Evolutionary conservation across 2,797 vertebrate genomes (phyloP), one percentile per base, ranked within the genome.

Genomic region (Epinephelus awoara): DNA sequence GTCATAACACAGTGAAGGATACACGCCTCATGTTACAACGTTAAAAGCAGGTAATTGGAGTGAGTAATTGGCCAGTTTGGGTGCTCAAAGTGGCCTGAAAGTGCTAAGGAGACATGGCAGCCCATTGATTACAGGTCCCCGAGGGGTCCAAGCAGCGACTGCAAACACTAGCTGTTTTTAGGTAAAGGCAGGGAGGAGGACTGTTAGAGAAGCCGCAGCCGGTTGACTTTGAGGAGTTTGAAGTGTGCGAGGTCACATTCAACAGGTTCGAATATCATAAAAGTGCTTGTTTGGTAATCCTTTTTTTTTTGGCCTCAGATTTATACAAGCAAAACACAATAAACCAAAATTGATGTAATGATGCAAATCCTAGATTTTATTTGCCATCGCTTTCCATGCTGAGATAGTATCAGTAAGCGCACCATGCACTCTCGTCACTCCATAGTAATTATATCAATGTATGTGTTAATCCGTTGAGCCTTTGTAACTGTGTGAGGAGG

Each of bases 11-110:
- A 86, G 64, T 85, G 92, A 95, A 94, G 94, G 93, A 92, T 92
- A 85, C 54, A 15, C 85, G 94, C 89, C 79, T 96, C 86, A 1
- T 65, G 84, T 96, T 95, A 89, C 95, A 78, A 89, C 29, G 85
- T 94, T 94, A 94, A 96, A 94, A 94, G 93, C 92, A 93, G 83
- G 92, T 93, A 93, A 92, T 85, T 93, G 92, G 92, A 94, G 91
- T 89, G 91, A 92, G 83, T 93, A 91, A 93, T 94, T 93, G 92
- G 91, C 85, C 90, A 75, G 92, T 92, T 92, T 92, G 82, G 86
- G 83, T 86, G 89, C 89, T 91, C 81, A 89, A 87, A 93, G 80
- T 90, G 92, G 88, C 86, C 79, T 82, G 88, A 86, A 90, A 93
- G 92, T 93, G 92, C 91, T 84, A 93, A 93, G 92, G 89, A 91